Evolutionary conservation across 2,797 vertebrate genomes (phyloP).

Genomic region (Sandelia bainsii): DNA sequence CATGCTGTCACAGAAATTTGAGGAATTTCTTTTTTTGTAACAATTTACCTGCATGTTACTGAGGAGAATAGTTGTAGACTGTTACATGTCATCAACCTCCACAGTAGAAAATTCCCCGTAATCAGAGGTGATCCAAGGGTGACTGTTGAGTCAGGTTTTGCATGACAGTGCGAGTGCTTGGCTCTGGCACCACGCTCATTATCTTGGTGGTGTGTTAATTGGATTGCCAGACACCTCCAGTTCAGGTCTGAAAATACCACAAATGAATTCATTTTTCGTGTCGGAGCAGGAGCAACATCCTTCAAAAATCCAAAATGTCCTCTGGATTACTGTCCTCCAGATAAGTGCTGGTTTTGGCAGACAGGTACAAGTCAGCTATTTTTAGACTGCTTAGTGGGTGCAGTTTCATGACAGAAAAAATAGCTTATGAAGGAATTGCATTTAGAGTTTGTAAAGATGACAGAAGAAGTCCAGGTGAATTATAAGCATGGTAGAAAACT

Average conservation of each 20-base stretch:
- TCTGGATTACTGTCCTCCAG: slow-evolving; percentile 67
- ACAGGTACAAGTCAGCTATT: slow-evolving; percentile 74
- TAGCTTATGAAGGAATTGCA: slow-evolving; percentile 64
- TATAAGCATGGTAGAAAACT: slow-evolving; percentile 37
- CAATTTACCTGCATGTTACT: slow-evolving; percentile 23
- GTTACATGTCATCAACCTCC: slow-evolving; percentile 25
- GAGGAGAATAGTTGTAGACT: background rate
- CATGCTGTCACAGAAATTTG: background rate
- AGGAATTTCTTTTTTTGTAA: background rate
- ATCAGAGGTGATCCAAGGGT: slow-evolving; percentile 34
- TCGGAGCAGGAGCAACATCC: slow-evolving; percentile 32
- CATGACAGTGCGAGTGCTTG: slow-evolving; percentile 57
- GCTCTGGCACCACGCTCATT: slow-evolving; percentile 54
- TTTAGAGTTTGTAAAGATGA: slow-evolving; percentile 63
- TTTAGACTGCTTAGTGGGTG: slow-evolving; percentile 73
- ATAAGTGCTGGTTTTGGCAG: slow-evolving; percentile 71
- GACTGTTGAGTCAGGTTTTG: slow-evolving; percentile 46
- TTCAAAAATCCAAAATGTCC: slow-evolving; percentile 55
- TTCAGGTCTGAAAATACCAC: slow-evolving; percentile 57
- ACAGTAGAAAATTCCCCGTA: slow-evolving; percentile 27
- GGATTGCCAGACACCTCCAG: slow-evolving; percentile 69
- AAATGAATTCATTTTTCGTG: slow-evolving; percentile 52
- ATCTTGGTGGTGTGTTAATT: slow-evolving; percentile 71
- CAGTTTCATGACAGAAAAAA: slow-evolving; percentile 55
- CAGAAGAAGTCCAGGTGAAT: slow-evolving; percentile 57